Evolutionary conservation across 1,140 invertebrate species (phyloP).

Genomic region (Drosophila repleta): DNA sequence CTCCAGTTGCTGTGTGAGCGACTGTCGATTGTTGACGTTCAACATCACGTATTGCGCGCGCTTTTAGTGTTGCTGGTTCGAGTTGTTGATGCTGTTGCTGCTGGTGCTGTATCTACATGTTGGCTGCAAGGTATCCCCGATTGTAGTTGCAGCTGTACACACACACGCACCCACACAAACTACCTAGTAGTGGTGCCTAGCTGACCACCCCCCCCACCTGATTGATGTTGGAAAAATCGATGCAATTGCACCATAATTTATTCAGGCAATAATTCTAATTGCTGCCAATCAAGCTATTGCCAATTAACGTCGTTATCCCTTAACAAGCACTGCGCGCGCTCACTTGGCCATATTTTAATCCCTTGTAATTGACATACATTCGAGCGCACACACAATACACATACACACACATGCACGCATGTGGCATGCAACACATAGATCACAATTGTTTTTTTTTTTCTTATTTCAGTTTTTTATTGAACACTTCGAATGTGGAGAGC

Average conservation of each 20-base stretch:
- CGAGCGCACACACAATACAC: not conserved
- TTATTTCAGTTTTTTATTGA: slow-evolving; percentile 23
- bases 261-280: not conserved
- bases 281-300: slow-evolving; percentile 5
- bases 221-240: slow-evolving; percentile 27
- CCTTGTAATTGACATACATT: slow-evolving; percentile 16
- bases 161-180: not conserved
- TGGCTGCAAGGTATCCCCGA: not conserved
- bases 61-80: not conserved
- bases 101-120: slow-evolving; percentile 6
- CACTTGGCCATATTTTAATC: slow-evolving; percentile 1
- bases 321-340: slow-evolving; percentile 2
- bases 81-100: not conserved
- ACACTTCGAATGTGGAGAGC: slow-evolving; percentile 1
- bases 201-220: slow-evolving; percentile 5
- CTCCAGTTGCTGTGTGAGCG: slow-evolving; percentile 15
- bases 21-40: slow-evolving; percentile 26
- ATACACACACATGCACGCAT: not conserved
- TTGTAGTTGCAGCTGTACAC: slow-evolving; percentile 3
- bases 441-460: not conserved
- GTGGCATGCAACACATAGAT: not conserved
- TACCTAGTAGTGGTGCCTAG: slow-evolving; percentile 5
- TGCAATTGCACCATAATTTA: slow-evolving; percentile 20
- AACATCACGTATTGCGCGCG: slow-evolving; percentile 39
- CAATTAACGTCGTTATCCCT: not conserved